Conservation (phyloP, 1,140 invertebrate genomes). For the Homarus americanus region DNA sequence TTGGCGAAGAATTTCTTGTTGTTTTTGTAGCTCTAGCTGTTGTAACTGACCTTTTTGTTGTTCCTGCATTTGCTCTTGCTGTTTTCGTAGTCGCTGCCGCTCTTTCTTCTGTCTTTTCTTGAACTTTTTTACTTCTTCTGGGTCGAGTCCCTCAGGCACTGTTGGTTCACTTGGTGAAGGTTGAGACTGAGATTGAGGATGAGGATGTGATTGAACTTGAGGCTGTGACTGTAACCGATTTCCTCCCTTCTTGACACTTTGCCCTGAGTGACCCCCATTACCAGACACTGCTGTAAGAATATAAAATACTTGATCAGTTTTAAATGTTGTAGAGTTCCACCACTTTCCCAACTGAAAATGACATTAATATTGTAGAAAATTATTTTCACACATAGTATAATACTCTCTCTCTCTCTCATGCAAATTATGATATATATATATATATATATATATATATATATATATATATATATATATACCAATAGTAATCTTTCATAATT, state of each 20-base stretch:
- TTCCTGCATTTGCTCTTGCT: constrained; percentile 66
- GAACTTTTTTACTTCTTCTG: constrained; percentile 72
- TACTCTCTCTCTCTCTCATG: too few relatives aligned
- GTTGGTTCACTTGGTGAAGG: constrained; percentile 16
- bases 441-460: too few relatives aligned
- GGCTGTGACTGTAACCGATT: background rate
- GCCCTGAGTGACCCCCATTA: constrained; percentile 48
- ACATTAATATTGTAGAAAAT: too few relatives aligned
- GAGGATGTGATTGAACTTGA: constrained; percentile 21
- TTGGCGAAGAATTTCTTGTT: constrained; percentile 70
- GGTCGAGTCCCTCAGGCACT: constrained; percentile 52
- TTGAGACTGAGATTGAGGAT: background rate
- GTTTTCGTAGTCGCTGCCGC: constrained; percentile 74
- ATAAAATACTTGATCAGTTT: background rate
- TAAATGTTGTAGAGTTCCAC: too few relatives aligned
- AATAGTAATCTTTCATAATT: too few relatives aligned
- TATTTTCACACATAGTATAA: too few relatives aligned
- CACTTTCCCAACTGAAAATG: too few relatives aligned
- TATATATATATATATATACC: too few relatives aligned
- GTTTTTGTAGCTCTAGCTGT: constrained; percentile 75
- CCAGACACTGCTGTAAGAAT: constrained; percentile 49
- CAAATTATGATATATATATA: too few relatives aligned
- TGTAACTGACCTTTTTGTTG: constrained; percentile 67
- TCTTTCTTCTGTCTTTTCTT: constrained; percentile 76
- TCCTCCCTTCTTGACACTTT: constrained; percentile 36